Evolutionary conservation across 2,113 vertebrate species (phyloP).

Genomic region (Pituophis catenifer): DNA sequence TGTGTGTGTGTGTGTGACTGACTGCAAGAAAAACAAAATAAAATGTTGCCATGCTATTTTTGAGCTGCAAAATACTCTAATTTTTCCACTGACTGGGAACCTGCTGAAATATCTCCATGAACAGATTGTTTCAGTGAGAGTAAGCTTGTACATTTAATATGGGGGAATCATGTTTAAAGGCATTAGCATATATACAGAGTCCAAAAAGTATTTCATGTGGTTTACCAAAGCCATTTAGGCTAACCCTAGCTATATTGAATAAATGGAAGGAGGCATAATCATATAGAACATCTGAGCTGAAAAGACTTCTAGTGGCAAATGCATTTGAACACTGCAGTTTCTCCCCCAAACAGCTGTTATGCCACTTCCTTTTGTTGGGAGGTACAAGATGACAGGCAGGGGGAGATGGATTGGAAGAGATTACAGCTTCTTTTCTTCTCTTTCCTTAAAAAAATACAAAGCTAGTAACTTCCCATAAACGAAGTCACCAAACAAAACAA

Average conservation of each 20-base stretch:
- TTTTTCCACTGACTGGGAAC: conserved; percentile 41
- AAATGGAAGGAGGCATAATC: conserved; percentile 3
- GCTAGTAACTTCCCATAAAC: neutral
- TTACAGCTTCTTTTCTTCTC: neutral
- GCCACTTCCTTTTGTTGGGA: conserved; percentile 22
- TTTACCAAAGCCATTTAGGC: conserved; percentile 37
- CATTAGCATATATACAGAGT: neutral
- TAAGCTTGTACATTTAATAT: conserved; percentile 25
- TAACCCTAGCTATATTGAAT: conserved; percentile 16
- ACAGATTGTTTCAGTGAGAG: conserved; percentile 39
- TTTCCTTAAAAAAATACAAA: neutral
- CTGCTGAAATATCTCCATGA: conserved; percentile 49
- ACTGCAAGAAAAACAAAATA: conserved; percentile 39
- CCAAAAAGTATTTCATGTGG: conserved; percentile 9
- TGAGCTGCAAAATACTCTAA: conserved; percentile 47
- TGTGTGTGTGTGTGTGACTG: neutral
- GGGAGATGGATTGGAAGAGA: conserved; percentile 7
- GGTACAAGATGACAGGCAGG: conserved; percentile 9
- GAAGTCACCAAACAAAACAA: neutral
- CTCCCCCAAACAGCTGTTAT: conserved; percentile 30
- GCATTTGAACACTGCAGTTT: neutral
- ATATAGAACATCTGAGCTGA: neutral
- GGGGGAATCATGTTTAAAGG: conserved; percentile 8
- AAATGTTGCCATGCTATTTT: conserved; percentile 48
- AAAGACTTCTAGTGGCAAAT: conserved; percentile 18